Conservation (phyloP, 2,113 vertebrate species). For the Pseudopipra pipra region DNA sequence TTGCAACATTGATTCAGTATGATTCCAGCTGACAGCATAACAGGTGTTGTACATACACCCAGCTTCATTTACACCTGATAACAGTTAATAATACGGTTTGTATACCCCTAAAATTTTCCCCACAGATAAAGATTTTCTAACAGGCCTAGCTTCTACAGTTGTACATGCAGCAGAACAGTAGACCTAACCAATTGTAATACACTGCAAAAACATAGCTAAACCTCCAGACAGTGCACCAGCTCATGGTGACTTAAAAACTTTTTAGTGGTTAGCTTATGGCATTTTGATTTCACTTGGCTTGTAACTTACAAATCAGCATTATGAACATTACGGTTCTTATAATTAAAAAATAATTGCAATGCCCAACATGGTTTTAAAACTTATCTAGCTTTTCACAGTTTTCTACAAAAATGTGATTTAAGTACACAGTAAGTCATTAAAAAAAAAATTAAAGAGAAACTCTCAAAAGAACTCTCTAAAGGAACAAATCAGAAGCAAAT, state of each 20-base stretch:
- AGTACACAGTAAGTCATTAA: background rate
- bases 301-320: conserved; percentile 6
- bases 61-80: conserved; percentile 3
- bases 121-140: background rate
- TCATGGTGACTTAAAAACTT: conserved; percentile 28
- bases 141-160: background rate
- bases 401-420: background rate
- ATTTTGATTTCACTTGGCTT: conserved; percentile 29
- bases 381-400: background rate
- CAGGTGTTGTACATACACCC: background rate
- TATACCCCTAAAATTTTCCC: background rate
- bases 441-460: background rate
- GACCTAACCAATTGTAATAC: background rate
- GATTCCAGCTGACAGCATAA: conserved; percentile 45
- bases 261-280: conserved; percentile 2
- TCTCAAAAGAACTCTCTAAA: background rate
- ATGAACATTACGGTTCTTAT: background rate
- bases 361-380: background rate
- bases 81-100: background rate
- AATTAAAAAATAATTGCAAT: conserved; percentile 31
- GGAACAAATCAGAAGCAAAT: conserved; percentile 10
- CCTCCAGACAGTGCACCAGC: conserved; percentile 24
- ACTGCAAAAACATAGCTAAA: conserved; percentile 31
- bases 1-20: conserved; percentile 32
- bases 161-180: background rate